phyloP scores from a whole-genome alignment of 2,888 invertebrate genomes.

The Spodoptera picta region DNA sequence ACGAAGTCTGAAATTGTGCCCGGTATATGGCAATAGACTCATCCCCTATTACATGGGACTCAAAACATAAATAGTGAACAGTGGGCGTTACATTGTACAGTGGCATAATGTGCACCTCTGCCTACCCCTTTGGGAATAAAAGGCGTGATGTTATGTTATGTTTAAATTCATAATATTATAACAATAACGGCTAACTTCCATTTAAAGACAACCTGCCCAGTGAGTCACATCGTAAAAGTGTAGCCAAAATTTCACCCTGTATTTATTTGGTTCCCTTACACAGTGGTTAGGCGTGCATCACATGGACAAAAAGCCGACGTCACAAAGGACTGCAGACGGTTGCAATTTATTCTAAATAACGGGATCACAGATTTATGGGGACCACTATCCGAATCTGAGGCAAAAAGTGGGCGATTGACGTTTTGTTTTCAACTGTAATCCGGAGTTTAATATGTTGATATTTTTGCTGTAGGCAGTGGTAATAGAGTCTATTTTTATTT shows the following conservation, averaged over 20 bases:
- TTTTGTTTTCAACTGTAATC: slow-evolving; percentile 46
- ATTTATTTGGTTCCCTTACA: slow-evolving; percentile 45
- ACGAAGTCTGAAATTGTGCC: too few relatives aligned
- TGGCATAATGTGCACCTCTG: too few relatives aligned
- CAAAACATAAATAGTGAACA: too few relatives aligned
- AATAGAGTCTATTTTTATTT: not conserved
- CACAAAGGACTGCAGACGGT: slow-evolving; percentile 67
- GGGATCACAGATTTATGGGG: slow-evolving; percentile 74
- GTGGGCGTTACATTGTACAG: too few relatives aligned
- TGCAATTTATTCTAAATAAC: slow-evolving; percentile 71
- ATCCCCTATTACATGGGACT: too few relatives aligned
- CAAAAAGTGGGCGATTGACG: slow-evolving; percentile 57
- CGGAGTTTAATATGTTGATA: slow-evolving; percentile 38
- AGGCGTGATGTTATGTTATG: too few relatives aligned
- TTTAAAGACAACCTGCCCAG: slow-evolving; percentile 9
- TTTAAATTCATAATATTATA: not conserved
- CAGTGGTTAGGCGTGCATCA: slow-evolving; percentile 61
- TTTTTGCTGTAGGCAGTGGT: slow-evolving; percentile 4
- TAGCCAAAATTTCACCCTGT: slow-evolving; percentile 41
- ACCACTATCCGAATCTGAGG: slow-evolving; percentile 58
- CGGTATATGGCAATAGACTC: too few relatives aligned
- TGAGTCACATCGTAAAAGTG: slow-evolving; percentile 34
- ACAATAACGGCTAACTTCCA: too few relatives aligned
- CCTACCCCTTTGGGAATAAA: too few relatives aligned
- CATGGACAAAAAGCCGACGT: slow-evolving; percentile 71